Evolutionary conservation across 2,113 vertebrate genomes (phyloP).

Genomic region (Rhinolophus ferrumequinum): DNA sequence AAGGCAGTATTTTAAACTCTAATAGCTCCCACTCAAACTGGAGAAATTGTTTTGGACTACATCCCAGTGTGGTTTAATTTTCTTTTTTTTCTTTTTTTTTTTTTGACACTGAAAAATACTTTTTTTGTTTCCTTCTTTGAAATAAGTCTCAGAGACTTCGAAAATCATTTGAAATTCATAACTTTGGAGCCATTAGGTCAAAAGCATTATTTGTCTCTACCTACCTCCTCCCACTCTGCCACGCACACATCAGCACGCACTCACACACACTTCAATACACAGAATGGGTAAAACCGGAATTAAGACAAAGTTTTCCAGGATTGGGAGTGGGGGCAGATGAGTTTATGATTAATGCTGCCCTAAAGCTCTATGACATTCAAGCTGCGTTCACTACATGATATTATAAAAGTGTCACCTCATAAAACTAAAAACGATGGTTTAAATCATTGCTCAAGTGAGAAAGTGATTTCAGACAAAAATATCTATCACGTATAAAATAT

Average conservation of each 20-base stretch:
- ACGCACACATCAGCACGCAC: no score
- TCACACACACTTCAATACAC: not conserved
- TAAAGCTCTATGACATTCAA: slow-evolving; percentile 81
- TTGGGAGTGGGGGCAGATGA: slow-evolving; percentile 29
- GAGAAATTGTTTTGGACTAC: slow-evolving; percentile 52
- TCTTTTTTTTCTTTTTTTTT: slow-evolving; percentile 16
- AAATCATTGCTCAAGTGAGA: slow-evolving; percentile 82
- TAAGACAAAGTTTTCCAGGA: slow-evolving; percentile 59
- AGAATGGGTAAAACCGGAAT: slow-evolving; percentile 31
- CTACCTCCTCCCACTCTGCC: no score
- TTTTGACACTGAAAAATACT: slow-evolving; percentile 25
- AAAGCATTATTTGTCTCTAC: not conserved
- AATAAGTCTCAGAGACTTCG: slow-evolving; percentile 39
- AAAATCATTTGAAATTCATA: slow-evolving; percentile 48
- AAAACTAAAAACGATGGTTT: slow-evolving; percentile 80
- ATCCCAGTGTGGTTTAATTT: slow-evolving; percentile 54
- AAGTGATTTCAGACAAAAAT: slow-evolving; percentile 83
- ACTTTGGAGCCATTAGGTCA: not conserved
- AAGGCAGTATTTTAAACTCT: slow-evolving; percentile 50
- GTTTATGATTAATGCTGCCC: slow-evolving; percentile 77
- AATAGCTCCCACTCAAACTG: slow-evolving; percentile 24
- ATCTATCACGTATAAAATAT: slow-evolving; percentile 82
- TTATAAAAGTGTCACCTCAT: slow-evolving; percentile 79
- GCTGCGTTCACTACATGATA: slow-evolving; percentile 74
- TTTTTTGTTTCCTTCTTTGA: not conserved